These are phyloP conservation scores for Sarcophilus harrisii DNA, from an alignment of 2,797 vertebrate genomes.

Conservation along the genomic window DNA sequence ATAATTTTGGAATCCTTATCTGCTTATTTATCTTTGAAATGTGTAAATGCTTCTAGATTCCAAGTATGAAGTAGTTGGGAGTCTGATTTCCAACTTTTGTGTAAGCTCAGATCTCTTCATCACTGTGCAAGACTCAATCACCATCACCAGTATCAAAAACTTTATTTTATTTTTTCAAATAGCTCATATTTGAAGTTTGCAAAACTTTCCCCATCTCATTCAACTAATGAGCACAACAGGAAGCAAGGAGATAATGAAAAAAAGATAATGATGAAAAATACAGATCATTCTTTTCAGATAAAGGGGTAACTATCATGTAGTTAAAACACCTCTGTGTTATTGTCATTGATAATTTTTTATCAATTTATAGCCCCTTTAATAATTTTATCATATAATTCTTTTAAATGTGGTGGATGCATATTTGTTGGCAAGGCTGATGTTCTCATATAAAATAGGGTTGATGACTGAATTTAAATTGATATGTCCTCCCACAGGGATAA, in stretches of 20 bases:
- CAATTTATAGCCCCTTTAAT: too few relatives aligned
- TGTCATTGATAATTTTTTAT: too few relatives aligned
- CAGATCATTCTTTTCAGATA: slow-evolving; percentile 40
- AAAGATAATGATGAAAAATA: slow-evolving; percentile 27
- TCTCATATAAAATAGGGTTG: not conserved
- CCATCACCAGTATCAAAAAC: not conserved
- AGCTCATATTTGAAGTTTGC: not conserved
- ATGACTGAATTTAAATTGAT: not conserved
- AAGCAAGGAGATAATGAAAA: not conserved
- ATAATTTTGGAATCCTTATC: slow-evolving; percentile 46
- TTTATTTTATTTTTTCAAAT: not conserved
- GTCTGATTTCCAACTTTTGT: not conserved
- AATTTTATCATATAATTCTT: too few relatives aligned
- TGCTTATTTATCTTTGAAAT: slow-evolving; percentile 37
- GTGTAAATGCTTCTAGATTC: slow-evolving; percentile 14
- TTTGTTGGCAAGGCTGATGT: not conserved
- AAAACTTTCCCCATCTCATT: not conserved
- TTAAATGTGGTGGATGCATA: not conserved
- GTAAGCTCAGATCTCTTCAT: too few relatives aligned
- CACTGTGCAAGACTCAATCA: too few relatives aligned
- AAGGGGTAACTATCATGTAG: slow-evolving; percentile 22
- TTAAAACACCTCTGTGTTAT: not conserved
- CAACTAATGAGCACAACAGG: not conserved
- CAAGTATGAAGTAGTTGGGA: not conserved
- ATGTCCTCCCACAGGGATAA: too few relatives aligned